phyloP scores from a whole-genome alignment of 2,888 invertebrate genomes.

The Brachyptera risi region DNA sequence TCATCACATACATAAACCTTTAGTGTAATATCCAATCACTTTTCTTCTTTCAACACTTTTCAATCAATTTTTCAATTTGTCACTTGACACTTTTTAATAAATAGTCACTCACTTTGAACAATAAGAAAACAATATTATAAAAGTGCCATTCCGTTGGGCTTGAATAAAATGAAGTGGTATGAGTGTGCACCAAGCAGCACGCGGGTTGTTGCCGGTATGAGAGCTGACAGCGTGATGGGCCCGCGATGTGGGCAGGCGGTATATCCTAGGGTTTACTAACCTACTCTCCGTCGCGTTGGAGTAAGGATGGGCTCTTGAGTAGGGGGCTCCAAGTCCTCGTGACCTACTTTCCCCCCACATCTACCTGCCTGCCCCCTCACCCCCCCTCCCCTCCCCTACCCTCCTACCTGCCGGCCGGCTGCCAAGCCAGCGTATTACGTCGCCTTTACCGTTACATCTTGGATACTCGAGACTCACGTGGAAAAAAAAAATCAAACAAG shows the following conservation, averaged over 20 bases:
- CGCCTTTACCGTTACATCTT: background rate
- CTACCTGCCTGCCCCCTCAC: background rate
- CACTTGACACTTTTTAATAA: background rate
- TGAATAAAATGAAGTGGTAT: no score
- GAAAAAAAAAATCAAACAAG: no score
- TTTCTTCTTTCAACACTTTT: background rate
- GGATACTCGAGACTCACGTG: no score
- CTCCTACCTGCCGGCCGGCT: no score
- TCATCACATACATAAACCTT: no score
- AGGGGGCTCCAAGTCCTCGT: background rate
- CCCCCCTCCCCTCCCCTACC: no score
- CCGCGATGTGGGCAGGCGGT: no score
- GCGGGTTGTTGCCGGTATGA: no score
- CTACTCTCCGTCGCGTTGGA: slow-evolving; percentile 7
- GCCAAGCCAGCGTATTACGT: background rate
- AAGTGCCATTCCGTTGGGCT: no score
- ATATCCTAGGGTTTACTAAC: slow-evolving; percentile 18
- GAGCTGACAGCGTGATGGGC: no score
- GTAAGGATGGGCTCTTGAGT: background rate
- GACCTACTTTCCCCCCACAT: background rate
- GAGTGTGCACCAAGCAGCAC: no score
- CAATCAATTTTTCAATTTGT: background rate
- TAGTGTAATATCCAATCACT: background rate
- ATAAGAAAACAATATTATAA: background rate
- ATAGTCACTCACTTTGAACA: background rate